Evolutionary conservation across 2,888 invertebrate genomes (phyloP), one percentile per base, ranked within the genome.

Genomic region (Aplocera efformata): DNA sequence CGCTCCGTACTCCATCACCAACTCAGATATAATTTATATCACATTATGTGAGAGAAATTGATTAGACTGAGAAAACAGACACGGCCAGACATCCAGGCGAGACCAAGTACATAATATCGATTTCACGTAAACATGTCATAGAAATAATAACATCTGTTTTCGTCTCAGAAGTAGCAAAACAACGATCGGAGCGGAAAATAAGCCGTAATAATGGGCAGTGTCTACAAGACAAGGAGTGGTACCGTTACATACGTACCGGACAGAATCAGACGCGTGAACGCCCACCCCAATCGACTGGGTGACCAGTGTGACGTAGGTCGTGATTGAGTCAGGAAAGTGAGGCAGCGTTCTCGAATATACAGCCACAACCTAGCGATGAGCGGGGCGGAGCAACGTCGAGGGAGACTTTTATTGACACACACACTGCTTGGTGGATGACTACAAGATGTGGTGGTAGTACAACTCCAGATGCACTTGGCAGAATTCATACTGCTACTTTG

Each of bases 211-310:
- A 72, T 72, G 64, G 63, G 58, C 61, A 65, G 56, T 61, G 63
- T 69, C 68, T 67, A 72, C 72, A 72, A 21, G 41, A 32, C 41
- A 42, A 40, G 26, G 30, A 43, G 62, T 67, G 66, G 66, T 67
- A 67, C 66, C 59, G 61, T 66, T 53, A 61, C 59, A 63, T 42
- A 17, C 5, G 13, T 17, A 17, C 13, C 13, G 13, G 13, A 17
- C 2, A 5, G 13, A 17, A 29, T 28, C 17, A 32, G 59, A 69
- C 61, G 64, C 58, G 65, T 69, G 63, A 63, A 63, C 67, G 61
- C 65, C 68, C 67, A 63, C 69, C 69, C 65, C 72, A 74, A 75
- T 76, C 75, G 72, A 73, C 71, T 69, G 49, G 41, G 56, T 57
- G 60, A 56, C 59, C 57, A 50, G 58, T 51, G 53, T 62, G 60